Percentiles rank a stretch among this genome's conserved stretches.
Evolutionary conservation across 2,888 invertebrate species (phyloP).

Genomic region (Chouioia cunea): DNA sequence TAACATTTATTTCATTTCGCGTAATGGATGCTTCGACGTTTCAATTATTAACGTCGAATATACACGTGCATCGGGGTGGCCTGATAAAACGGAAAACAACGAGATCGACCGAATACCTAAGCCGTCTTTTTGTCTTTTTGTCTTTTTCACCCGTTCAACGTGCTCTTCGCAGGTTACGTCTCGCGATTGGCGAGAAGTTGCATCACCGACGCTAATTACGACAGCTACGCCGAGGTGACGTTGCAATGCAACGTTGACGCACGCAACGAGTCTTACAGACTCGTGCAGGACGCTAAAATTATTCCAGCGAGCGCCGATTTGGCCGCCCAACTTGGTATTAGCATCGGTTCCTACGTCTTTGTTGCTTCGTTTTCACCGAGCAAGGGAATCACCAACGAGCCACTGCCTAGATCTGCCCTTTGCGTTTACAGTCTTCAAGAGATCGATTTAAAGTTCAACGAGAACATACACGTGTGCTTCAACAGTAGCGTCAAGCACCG

Average conservation of each 20-base stretch:
- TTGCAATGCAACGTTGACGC: slow-evolving; percentile 85
- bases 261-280: slow-evolving; percentile 78
- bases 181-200: slow-evolving; percentile 93
- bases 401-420: slow-evolving; percentile 86
- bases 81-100: too few relatives aligned
- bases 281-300: slow-evolving; percentile 93
- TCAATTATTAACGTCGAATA: too few relatives aligned
- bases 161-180: slow-evolving; percentile 79
- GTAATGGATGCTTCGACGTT: too few relatives aligned
- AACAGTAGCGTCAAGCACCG: slow-evolving; percentile 94
- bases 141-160: too few relatives aligned
- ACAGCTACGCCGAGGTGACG: slow-evolving; percentile 97
- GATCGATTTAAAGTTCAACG: slow-evolving; percentile 92
- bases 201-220: slow-evolving; percentile 94
- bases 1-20: too few relatives aligned
- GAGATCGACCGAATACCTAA: too few relatives aligned
- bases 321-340: slow-evolving; percentile 84
- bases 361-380: slow-evolving; percentile 93
- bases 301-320: slow-evolving; percentile 86
- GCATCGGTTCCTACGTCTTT: slow-evolving; percentile 84
- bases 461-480: slow-evolving; percentile 98
- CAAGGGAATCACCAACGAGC: slow-evolving; percentile 87
- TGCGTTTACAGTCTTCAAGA: slow-evolving; percentile 93
- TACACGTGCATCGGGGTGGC: too few relatives aligned
- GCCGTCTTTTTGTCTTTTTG: too few relatives aligned